Conservation (phyloP, 2,888 invertebrate genomes). For the Drosophila merina region DNA sequence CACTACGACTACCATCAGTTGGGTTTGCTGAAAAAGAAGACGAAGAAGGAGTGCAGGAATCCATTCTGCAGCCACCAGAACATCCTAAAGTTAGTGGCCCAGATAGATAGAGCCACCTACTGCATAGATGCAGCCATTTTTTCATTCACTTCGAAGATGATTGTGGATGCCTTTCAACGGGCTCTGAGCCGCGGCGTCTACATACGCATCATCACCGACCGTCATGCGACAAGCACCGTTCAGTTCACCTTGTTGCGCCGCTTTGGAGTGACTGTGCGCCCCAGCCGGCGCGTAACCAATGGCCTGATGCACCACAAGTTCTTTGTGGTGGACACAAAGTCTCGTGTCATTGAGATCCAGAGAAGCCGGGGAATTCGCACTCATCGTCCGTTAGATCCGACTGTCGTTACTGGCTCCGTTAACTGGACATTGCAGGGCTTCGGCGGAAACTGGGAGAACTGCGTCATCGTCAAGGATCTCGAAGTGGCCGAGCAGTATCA, state of each 20-base stretch:
- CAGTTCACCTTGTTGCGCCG: not conserved
- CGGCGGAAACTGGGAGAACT: not conserved
- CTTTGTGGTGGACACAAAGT: not conserved
- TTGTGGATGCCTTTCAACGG: not conserved
- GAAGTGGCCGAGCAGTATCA: not conserved
- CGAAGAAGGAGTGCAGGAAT: not conserved
- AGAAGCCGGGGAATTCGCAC: not conserved
- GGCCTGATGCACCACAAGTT: constrained; percentile 3
- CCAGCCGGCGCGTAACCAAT: too few relatives aligned
- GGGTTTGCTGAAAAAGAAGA: not conserved
- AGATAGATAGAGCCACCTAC: not conserved
- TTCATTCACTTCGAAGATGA: not conserved
- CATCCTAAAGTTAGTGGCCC: not conserved
- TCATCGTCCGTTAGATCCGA: not conserved
- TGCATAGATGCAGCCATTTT: not conserved
- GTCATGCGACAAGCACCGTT: not conserved
- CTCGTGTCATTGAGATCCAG: not conserved
- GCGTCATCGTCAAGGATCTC: not conserved
- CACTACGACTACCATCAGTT: not conserved
- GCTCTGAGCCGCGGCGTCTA: not conserved
- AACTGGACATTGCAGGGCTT: not conserved
- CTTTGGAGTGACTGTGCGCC: not conserved
- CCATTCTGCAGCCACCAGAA: not conserved
- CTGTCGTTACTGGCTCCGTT: not conserved
- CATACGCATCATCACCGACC: not conserved